phyloP scores from a whole-genome alignment of 2,113 vertebrate species.

The Brachypteracias leptosomus region DNA sequence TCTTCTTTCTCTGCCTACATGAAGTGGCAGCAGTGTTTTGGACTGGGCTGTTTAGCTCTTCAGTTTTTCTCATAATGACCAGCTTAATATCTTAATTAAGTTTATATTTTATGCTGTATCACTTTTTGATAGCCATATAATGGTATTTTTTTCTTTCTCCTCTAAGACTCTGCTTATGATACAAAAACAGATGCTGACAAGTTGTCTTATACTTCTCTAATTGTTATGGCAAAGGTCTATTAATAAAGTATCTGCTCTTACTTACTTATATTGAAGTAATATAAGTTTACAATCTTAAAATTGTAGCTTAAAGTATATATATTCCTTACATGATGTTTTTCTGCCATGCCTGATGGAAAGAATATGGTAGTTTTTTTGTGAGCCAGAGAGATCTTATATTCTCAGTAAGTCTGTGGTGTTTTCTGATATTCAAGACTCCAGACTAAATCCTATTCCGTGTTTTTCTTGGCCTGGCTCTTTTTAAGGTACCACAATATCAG shows the following conservation, averaged over 20 bases:
- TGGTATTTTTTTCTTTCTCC: background rate
- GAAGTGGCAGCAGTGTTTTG: background rate
- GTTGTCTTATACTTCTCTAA: background rate
- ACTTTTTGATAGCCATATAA: background rate
- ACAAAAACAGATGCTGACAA: background rate
- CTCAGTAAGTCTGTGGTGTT: background rate
- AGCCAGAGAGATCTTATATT: background rate
- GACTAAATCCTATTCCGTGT: background rate
- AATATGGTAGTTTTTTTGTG: background rate
- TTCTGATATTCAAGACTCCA: background rate
- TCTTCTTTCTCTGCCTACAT: background rate
- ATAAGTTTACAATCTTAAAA: background rate
- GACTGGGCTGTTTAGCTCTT: background rate
- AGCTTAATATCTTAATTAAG: background rate
- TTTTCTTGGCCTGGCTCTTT: background rate
- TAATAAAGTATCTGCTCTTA: background rate
- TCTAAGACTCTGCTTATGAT: background rate
- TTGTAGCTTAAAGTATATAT: background rate
- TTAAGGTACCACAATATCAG: conserved; percentile 30
- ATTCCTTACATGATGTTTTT: background rate
- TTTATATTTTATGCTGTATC: background rate
- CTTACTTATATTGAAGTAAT: background rate
- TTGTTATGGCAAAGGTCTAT: background rate
- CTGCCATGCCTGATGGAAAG: background rate
- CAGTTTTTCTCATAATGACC: background rate